A percentile compares a stretch with the other conserved stretches of the same genome.
Conservation (phyloP, 2,113 vertebrate species). For the Triplophysa dalaica region DNA sequence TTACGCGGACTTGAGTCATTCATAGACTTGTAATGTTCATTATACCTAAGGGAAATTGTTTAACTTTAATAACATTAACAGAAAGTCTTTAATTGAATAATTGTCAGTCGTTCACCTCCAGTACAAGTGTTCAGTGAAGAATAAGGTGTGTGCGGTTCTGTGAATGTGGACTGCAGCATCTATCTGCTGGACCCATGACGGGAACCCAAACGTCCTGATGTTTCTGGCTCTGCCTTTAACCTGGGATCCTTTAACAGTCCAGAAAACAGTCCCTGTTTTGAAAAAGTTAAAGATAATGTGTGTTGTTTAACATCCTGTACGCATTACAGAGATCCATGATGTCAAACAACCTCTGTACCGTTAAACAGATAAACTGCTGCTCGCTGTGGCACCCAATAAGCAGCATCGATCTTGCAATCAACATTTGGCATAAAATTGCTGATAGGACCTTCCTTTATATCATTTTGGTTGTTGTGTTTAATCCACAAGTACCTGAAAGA, state of each 20-base stretch:
- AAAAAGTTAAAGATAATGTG: neutral
- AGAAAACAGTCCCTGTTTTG: conserved; percentile 68
- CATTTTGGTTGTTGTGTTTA: conserved; percentile 67
- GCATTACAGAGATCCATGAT: neutral
- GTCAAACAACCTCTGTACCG: conserved; percentile 57
- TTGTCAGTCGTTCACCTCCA: conserved; percentile 67
- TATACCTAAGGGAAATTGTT: conserved; percentile 60
- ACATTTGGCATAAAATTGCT: conserved; percentile 76
- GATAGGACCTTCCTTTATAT: conserved; percentile 74
- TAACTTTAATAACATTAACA: too few species aligned
- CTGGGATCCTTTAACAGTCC: conserved; percentile 70
- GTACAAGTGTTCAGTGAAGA: conserved; percentile 73
- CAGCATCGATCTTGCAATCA: conserved; percentile 70
- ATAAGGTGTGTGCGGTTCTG: conserved; percentile 70
- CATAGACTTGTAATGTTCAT: conserved; percentile 70
- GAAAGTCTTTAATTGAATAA: too few species aligned
- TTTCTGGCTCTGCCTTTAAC: conserved; percentile 65
- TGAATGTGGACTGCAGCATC: conserved; percentile 73
- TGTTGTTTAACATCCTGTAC: neutral
- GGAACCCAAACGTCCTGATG: conserved; percentile 72
- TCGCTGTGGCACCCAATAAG: conserved; percentile 69
- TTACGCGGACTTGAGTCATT: conserved; percentile 68
- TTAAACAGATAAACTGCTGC: conserved; percentile 73
- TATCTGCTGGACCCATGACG: conserved; percentile 67
- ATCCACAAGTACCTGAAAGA: conserved; percentile 76